Percentiles rank a stretch among this genome's conserved stretches.
These are phyloP conservation scores for Orthosia gracilis DNA, from an alignment of 2,888 invertebrate species.

Conservation along the genomic window DNA sequence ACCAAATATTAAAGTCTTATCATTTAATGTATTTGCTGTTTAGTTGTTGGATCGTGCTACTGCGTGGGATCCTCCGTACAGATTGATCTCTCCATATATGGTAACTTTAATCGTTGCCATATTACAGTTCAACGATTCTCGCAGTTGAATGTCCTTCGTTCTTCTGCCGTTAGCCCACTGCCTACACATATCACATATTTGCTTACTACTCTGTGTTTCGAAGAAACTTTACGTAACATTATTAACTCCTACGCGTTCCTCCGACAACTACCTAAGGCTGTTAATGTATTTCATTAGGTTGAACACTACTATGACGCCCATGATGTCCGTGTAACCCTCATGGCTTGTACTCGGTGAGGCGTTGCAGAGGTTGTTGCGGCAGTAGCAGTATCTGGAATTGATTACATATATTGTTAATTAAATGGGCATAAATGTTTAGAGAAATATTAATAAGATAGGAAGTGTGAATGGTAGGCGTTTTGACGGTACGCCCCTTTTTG, in stretches of 20 bases:
- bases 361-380: constrained; percentile 94
- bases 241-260: constrained; percentile 56
- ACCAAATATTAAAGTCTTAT: not conserved
- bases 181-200: constrained; percentile 20
- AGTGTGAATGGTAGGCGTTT: not conserved
- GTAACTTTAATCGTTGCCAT: not conserved
- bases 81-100: not conserved
- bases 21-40: not conserved
- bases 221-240: constrained; percentile 54
- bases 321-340: constrained; percentile 91
- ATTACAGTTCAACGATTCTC: not conserved
- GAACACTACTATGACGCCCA: constrained; percentile 92
- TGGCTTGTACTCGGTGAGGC: constrained; percentile 86
- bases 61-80: not conserved
- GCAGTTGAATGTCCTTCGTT: constrained; percentile 30
- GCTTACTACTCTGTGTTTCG: constrained; percentile 51
- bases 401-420: not conserved
- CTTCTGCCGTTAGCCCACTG: not conserved
- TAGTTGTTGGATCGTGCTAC: not conserved
- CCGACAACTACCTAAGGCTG: constrained; percentile 85
- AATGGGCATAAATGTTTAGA: not conserved
- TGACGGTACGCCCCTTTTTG: not conserved
- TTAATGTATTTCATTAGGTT: constrained; percentile 92
- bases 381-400: constrained; percentile 93
- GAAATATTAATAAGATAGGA: not conserved